Conservation (phyloP, 2,888 invertebrate genomes). For the Volucella zonaria region DNA sequence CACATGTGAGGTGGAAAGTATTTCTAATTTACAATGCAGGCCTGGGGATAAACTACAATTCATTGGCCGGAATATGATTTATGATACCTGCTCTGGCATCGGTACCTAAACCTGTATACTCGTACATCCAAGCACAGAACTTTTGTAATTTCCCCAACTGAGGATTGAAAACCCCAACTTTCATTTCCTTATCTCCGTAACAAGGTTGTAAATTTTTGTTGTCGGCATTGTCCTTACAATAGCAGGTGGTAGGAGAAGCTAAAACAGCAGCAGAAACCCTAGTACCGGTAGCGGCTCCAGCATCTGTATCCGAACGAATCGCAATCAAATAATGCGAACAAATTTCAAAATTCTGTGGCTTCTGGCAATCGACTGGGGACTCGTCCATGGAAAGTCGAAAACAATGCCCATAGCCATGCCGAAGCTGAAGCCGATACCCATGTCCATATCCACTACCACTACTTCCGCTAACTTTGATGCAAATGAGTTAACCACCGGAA, state of each 20-base stretch:
- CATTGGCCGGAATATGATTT: too few relatives aligned
- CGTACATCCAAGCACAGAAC: not conserved
- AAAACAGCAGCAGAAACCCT: too few relatives aligned
- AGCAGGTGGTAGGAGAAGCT: not conserved
- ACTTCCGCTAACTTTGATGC: not conserved
- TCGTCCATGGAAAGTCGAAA: not conserved
- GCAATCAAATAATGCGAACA: constrained; percentile 32
- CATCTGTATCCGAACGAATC: not conserved
- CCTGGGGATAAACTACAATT: too few relatives aligned
- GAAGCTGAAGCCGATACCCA: too few relatives aligned
- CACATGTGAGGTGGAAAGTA: too few relatives aligned
- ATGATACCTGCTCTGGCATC: too few relatives aligned
- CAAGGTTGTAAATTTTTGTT: constrained; percentile 50
- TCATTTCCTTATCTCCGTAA: constrained; percentile 56
- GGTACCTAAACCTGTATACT: too few relatives aligned
- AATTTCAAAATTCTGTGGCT: constrained; percentile 24
- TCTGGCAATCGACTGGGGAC: not conserved
- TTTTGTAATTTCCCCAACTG: constrained; percentile 57
- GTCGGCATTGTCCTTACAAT: constrained; percentile 18
- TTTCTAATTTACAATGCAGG: too few relatives aligned
- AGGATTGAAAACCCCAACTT: constrained; percentile 46
- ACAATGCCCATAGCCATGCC: not conserved
- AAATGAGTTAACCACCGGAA: not conserved
- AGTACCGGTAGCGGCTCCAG: too few relatives aligned
- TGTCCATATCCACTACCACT: too few relatives aligned